Percentiles rank a stretch among this genome's conserved stretches.
Conservation (phyloP, 1,140 invertebrate genomes). For the Belonocnema kinseyi region DNA sequence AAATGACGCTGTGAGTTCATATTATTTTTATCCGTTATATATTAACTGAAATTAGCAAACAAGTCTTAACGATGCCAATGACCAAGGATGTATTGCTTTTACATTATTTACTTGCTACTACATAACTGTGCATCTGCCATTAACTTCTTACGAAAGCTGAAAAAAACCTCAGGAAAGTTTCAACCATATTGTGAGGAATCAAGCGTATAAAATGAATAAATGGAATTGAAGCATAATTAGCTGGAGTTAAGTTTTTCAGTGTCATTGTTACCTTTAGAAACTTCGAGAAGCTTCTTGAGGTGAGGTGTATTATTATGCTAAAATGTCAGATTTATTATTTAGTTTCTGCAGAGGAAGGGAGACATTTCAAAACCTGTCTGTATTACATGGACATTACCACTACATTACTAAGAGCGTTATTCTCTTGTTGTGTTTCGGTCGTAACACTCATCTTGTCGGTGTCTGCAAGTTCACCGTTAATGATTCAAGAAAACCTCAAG, state of each 20-base stretch:
- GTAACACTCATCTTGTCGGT: conserved; percentile 7
- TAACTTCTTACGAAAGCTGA: too few relatives aligned
- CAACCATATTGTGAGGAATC: too few relatives aligned
- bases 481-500: conserved; percentile 3
- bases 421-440: conserved; percentile 8
- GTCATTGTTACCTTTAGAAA: conserved; percentile 22
- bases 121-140: too few relatives aligned
- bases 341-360: conserved; percentile 20
- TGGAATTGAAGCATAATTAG: too few relatives aligned
- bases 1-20: too few relatives aligned
- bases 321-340: conserved; percentile 25
- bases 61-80: too few relatives aligned
- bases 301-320: conserved; percentile 29
- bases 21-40: too few relatives aligned
- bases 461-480: conserved; percentile 24
- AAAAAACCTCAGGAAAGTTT: too few relatives aligned
- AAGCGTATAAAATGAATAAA: too few relatives aligned
- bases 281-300: conserved; percentile 3
- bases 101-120: too few relatives aligned
- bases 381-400: conserved; percentile 9
- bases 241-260: background rate
- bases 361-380: background rate
- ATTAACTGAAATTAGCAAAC: too few relatives aligned
- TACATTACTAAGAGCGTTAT: background rate
- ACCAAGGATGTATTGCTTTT: too few relatives aligned